These are phyloP conservation scores for Halcyon senegalensis DNA, from an alignment of 2,113 vertebrate species.

Conservation along the genomic window DNA sequence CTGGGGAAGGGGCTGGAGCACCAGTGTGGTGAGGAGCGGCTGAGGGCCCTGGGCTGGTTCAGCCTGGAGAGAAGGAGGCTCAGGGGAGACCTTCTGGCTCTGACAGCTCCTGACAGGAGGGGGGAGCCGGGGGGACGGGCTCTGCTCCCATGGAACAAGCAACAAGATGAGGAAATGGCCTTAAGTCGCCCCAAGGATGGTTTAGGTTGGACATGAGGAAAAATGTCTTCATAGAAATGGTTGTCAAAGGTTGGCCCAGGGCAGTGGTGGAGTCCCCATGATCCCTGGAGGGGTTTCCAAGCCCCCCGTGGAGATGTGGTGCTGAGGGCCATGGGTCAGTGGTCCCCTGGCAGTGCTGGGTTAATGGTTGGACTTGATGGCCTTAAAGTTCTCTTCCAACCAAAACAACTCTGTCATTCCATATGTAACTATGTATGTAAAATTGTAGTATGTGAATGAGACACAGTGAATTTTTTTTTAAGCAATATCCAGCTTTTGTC, in stretches of 20 bases:
- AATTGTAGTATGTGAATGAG: background rate
- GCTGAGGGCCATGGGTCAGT: background rate
- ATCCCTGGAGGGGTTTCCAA: background rate
- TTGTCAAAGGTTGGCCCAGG: accelerated
- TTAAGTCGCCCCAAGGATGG: accelerated
- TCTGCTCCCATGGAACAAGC: no score
- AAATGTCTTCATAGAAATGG: no score
- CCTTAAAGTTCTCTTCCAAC: background rate
- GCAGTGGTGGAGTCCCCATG: background rate
- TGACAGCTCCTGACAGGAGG: no score
- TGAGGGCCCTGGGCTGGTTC: no score
- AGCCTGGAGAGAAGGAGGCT: no score
- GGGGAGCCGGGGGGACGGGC: no score
- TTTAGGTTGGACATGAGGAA: background rate
- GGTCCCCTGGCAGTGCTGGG: background rate
- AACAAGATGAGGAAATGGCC: background rate
- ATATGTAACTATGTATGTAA: background rate
- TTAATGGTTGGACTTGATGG: accelerated
- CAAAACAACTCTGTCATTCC: background rate
- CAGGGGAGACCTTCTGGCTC: no score
- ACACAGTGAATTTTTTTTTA: background rate
- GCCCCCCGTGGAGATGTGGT: no score
- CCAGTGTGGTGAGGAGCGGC: no score
- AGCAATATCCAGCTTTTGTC: background rate
- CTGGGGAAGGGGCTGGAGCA: no score